phyloP scores from a whole-genome alignment of 2,888 invertebrate genomes.

The Protophormia terraenovae region DNA sequence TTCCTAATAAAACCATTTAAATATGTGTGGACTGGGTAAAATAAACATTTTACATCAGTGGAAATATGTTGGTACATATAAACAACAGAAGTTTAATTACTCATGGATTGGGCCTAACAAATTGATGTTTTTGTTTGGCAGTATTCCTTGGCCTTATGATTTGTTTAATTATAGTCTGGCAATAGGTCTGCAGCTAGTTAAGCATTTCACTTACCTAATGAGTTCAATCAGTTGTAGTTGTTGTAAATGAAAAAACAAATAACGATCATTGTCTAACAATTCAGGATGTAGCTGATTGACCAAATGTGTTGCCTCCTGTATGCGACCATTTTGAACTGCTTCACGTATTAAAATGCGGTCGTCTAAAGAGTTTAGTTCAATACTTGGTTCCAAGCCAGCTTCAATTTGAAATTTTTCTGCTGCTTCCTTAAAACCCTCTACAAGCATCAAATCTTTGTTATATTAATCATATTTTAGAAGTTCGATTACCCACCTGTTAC shows the following conservation, averaged over 20 bases:
- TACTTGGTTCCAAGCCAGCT: constrained; percentile 90
- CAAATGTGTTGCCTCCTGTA: constrained; percentile 95
- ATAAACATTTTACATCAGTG: too few relatives aligned
- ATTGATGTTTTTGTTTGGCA: too few relatives aligned
- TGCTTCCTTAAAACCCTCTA: constrained; percentile 97
- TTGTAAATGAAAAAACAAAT: constrained; percentile 96
- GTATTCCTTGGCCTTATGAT: too few relatives aligned
- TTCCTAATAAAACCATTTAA: too few relatives aligned
- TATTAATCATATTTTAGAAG: background rate
- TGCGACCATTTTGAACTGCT: constrained; percentile 95
- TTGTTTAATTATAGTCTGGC: background rate
- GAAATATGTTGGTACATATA: too few relatives aligned
- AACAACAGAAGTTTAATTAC: too few relatives aligned
- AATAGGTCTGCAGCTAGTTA: too few relatives aligned
- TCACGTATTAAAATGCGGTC: constrained; percentile 95
- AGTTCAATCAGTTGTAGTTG: constrained; percentile 81
- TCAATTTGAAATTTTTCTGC: constrained; percentile 98
- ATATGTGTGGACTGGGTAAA: too few relatives aligned
- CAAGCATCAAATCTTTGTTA: background rate
- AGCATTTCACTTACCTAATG: constrained; percentile 76
- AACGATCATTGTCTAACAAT: constrained; percentile 95
- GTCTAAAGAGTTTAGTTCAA: constrained; percentile 92
- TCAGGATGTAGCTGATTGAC: constrained; percentile 98
- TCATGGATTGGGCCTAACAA: too few relatives aligned
- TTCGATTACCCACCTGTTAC: constrained; percentile 88